Conservation (phyloP, 2,888 invertebrate genomes). For the Drosophila neonasuta region DNA sequence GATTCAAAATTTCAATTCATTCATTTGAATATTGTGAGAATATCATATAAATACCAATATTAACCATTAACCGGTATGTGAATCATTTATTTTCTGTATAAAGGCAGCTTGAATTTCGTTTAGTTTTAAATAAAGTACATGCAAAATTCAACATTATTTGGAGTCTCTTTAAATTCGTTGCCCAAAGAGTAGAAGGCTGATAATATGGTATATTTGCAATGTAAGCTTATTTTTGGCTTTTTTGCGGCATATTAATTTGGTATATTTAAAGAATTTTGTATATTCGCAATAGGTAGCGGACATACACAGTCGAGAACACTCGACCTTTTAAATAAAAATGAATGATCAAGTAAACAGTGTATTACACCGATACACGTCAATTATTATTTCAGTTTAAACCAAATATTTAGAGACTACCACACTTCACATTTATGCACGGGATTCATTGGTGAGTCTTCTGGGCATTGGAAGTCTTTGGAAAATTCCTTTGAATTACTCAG, state of each 20-base stretch:
- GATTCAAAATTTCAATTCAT: constrained; percentile 35
- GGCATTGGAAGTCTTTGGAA: constrained; percentile 93
- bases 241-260: too few species aligned
- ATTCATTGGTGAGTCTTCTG: constrained; percentile 94
- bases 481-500: constrained; percentile 96
- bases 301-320: too few species aligned
- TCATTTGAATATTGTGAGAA: constrained; percentile 35
- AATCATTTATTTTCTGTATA: constrained; percentile 65
- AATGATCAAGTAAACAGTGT: too few species aligned
- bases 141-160: constrained; percentile 42
- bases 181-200: too few species aligned
- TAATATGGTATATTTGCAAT: too few species aligned
- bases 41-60: constrained; percentile 33
- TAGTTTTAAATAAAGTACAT: constrained; percentile 69
- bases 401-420: constrained; percentile 85
- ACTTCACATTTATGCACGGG: constrained; percentile 94
- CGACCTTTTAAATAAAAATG: too few species aligned
- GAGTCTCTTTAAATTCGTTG: too few species aligned
- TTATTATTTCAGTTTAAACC: too few species aligned
- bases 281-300: too few species aligned
- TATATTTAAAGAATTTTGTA: too few species aligned
- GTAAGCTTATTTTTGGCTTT: too few species aligned
- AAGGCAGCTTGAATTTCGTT: constrained; percentile 65
- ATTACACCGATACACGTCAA: too few species aligned
- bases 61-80: constrained; percentile 52